Base-by-base conservation (phyloP, 2,888 invertebrate genomes). In the Agrochola lota region DNA sequence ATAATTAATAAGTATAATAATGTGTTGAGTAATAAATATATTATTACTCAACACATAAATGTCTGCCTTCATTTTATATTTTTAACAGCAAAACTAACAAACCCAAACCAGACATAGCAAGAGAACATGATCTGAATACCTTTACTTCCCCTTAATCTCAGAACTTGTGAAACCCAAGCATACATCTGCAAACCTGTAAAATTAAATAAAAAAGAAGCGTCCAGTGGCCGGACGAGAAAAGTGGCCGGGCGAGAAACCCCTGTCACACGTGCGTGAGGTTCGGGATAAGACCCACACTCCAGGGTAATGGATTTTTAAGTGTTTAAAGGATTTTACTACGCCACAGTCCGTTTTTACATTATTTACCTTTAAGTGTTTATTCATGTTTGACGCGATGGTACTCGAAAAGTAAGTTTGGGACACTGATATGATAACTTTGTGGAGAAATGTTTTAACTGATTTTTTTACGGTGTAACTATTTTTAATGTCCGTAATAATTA, bases 291-390 rank as follows among this genome's bases (percentile, higher is more conserved):
- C 78, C 81, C 77, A n/a, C 74, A 70, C 78, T 71, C 71, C 63
- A 76, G 59, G 60, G 69, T 85, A 87, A 85, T 87, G 86, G 87
- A 84, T 81, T 87, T 87, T 87, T 87, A 87, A 87, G 87, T 87
- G 85, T 81, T 87, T 78, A 77, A 83, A 85, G 87, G 84, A 78
- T 85, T 84, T 77, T 70, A 86, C 55, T 70, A 76, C 70, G 60
- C 72, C 69, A 74, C 81, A 77, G 62, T 57, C 59, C 77, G 72
- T 84, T 87, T 78, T 78, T 60, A 71, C 74, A 60, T 81, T 66
- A 71, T 77, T 73, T 64, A 80, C 66, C 74, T 74, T 67, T 68
- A 77, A 79, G 83, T 80, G 85, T 83, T 72, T 83, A 80, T 73
- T 77, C 77, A 73, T 85, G 83, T 83, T 83, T 85, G 6, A 72